Percentiles rank a stretch among this genome's conserved stretches.
These are phyloP conservation scores for Phania funesta DNA, from an alignment of 2,888 invertebrate species.

Conservation along the genomic window DNA sequence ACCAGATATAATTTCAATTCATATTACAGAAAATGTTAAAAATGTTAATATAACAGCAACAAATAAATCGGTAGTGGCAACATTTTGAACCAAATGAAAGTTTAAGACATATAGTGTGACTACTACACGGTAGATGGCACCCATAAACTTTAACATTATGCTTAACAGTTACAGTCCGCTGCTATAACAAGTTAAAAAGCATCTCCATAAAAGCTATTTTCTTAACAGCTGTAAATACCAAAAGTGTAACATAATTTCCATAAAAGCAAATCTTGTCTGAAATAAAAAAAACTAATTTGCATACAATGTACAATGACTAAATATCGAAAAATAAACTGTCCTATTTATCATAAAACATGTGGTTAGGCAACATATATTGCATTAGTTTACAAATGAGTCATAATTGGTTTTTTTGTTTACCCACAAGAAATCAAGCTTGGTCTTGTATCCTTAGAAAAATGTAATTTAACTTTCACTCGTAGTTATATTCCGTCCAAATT, in stretches of 20 bases:
- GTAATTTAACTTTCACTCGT: conserved; percentile 12
- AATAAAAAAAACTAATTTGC: conserved; percentile 49
- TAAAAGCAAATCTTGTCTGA: not conserved
- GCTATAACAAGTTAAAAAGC: too few species aligned
- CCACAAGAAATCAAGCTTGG: not conserved
- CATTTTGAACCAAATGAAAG: too few species aligned
- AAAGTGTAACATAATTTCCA: not conserved
- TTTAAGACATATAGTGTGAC: too few species aligned
- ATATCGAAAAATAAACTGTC: conserved; percentile 4
- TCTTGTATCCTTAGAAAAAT: not conserved
- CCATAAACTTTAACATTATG: too few species aligned
- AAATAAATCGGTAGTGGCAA: too few species aligned
- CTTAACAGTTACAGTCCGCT: too few species aligned
- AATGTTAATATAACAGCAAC: too few species aligned
- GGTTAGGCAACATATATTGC: not conserved
- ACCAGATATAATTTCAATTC: too few species aligned
- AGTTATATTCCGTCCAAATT: conserved; percentile 44
- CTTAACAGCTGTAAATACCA: too few species aligned
- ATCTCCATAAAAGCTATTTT: too few species aligned
- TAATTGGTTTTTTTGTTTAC: not conserved
- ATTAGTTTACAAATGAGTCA: conserved; percentile 36
- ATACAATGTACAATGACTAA: conserved; percentile 38
- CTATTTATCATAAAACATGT: conserved; percentile 39
- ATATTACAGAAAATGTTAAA: too few species aligned
- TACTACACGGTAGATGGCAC: too few species aligned